These are phyloP conservation scores for Rhopalosiphum padi DNA, from an alignment of 1,140 invertebrate species.

Conservation along the genomic window DNA sequence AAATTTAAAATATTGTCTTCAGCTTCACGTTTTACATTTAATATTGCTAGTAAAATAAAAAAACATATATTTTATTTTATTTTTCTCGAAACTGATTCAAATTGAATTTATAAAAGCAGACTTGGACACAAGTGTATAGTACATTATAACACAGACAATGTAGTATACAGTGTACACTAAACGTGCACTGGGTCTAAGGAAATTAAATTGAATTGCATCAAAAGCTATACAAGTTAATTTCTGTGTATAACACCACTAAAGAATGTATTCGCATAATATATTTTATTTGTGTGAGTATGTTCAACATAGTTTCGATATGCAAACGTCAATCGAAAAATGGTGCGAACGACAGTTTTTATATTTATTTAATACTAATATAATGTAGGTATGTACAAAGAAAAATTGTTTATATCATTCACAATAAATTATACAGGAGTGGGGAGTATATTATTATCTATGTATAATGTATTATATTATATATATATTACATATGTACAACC, in stretches of 20 bases:
- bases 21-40: neutral
- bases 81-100: neutral
- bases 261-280: neutral
- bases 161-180: neutral
- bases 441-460: neutral
- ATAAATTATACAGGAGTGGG: neutral
- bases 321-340: neutral
- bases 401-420: neutral
- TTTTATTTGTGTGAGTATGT: neutral
- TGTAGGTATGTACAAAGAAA: neutral
- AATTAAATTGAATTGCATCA: neutral
- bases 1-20: neutral
- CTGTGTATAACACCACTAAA: neutral
- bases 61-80: neutral
- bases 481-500: neutral
- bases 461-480: neutral
- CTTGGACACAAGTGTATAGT: neutral
- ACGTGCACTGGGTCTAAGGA: neutral
- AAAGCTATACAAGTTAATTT: neutral
- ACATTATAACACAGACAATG: too few species aligned
- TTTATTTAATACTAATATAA: constrained; percentile 10
- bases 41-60: neutral
- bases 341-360: neutral
- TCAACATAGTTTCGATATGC: neutral
- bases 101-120: neutral